Evolutionary conservation across 2,797 vertebrate genomes (phyloP).

Genomic region (Clarias platycephalus): DNA sequence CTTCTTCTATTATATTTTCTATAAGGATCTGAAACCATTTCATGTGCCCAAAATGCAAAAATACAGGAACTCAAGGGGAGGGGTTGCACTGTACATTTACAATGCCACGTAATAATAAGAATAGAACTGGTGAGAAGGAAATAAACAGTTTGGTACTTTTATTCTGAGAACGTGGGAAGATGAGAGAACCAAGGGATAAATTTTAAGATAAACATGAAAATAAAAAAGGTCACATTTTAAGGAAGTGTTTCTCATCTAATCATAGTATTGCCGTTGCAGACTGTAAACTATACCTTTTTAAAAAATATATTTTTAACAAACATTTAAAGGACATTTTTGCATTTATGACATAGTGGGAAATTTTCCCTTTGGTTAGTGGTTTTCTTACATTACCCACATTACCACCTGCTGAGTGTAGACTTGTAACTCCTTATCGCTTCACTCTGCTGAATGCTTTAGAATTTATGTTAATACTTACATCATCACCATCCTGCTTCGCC

Average conservation of each 20-base stretch:
- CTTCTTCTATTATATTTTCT: background rate
- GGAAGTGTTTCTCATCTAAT: background rate
- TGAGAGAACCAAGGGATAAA: background rate
- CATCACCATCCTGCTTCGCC: background rate
- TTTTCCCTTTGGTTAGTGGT: background rate
- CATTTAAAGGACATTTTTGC: background rate
- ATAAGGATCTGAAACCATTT: slow-evolving; percentile 22
- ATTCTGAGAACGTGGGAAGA: background rate
- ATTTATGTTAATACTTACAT: background rate
- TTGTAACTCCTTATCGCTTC: background rate
- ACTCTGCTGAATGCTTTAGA: background rate
- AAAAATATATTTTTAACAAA: background rate
- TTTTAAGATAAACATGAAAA: background rate
- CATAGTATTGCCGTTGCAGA: background rate
- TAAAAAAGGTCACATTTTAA: background rate
- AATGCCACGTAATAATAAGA: background rate
- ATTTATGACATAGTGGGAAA: background rate
- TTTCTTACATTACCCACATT: background rate
- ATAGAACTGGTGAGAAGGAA: background rate
- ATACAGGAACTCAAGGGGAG: background rate
- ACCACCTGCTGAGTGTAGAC: background rate
- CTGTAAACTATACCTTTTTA: background rate
- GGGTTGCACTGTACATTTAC: background rate
- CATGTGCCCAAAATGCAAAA: background rate
- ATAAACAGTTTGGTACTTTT: background rate